Evolutionary conservation across 2,797 vertebrate genomes (phyloP), one percentile per base, ranked within the genome.

Genomic region (Acanthopagrus latus): DNA sequence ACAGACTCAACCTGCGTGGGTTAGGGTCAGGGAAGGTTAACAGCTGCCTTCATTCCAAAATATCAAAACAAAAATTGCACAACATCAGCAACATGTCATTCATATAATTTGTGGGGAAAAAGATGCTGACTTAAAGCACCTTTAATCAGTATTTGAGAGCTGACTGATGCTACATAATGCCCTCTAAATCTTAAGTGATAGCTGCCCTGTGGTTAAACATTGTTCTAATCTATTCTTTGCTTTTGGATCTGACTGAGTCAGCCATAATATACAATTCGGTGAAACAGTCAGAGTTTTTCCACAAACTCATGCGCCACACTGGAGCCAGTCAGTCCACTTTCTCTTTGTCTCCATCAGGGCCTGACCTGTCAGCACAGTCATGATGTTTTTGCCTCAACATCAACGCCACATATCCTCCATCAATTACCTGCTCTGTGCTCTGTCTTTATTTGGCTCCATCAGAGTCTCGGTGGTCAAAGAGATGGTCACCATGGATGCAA

Each of bases 11-110:
- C 9, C 13, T 20, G 8, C 17, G 14, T 7, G 2, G 27, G 27
- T 27, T 27, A 27, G 27, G 27, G 4, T 27, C 27, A 68, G 4
- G 56, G 72, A 82, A 78, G 57, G 80, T 87, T 84, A 91, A 87
- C 76, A 82, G 83, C 76, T 21, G 18, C 66, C 94, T 94, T 94
- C 93, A 73, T 94, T 93, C 58, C 62, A 91, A 93, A 92, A 91
- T 90, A 92, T 87, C 74, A 91, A 92, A 91, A 91, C 50, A 82
- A 89, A 91, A 80, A 80, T 10, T 48, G 48, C 55, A 74, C 50
- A 79, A 76, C 29, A 7, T 6, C 50, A 85, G 72, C 47, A 84
- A 69, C 52, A 64, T 51, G 17, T 68, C 16, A 74, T 74, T 67
- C 44, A 74, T 57, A 81, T 21, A 14, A 69, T 65, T 29, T 74